Evolutionary conservation across 2,888 invertebrate genomes (phyloP), one percentile per base, ranked within the genome.

Genomic region (Sarcophaga carnaria): DNA sequence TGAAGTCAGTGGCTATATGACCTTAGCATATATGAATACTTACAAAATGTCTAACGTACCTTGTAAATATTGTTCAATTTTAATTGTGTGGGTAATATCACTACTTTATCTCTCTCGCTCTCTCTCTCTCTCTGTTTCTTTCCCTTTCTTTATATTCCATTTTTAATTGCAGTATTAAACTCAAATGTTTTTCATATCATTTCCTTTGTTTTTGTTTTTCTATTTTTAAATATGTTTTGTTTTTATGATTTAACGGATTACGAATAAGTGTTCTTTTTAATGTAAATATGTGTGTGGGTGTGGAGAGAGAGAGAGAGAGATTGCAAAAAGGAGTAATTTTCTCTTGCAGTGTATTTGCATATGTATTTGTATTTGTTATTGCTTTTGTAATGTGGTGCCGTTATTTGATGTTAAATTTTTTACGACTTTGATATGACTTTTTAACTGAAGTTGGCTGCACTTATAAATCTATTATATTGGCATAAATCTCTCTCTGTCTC

Each of bases 401-500:
- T 4, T 67, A 14, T 67, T 72, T 78, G 49, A 14, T 67, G 66
- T 11, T 77, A n/a, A n/a, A 45, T 49, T 78, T 12, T 74, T 22
- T 78, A 78, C 69, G 78, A 78, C 60, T 83, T 74, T 69, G n/a
- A 71, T 70, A 70, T 63, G 54, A 20, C 69, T 69, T 60, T 62
- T 63, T 70, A 62, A 59, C 45, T 67, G 27, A 64, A 54, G 67
- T 60, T 83, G 78, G 22, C 67, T 83, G 78, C 78, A 83, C 66
- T 83, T 62, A 83, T 67, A 74, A 69, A 79, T 83, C 79, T 79
- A 70, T 83, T 74, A 67, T 79, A 47, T 14, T 54, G 75, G 54
- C 78, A 66, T 70, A 70, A 70, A 37, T 3, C 3, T 20, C 5
- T 3, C 17, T 54, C 17, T 54, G 5, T 54, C 54, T 17, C 12